Evolutionary conservation across 2,797 vertebrate genomes (phyloP), one percentile per base, ranked within the genome.

Genomic region (Paratrypauchen microcephalus): DNA sequence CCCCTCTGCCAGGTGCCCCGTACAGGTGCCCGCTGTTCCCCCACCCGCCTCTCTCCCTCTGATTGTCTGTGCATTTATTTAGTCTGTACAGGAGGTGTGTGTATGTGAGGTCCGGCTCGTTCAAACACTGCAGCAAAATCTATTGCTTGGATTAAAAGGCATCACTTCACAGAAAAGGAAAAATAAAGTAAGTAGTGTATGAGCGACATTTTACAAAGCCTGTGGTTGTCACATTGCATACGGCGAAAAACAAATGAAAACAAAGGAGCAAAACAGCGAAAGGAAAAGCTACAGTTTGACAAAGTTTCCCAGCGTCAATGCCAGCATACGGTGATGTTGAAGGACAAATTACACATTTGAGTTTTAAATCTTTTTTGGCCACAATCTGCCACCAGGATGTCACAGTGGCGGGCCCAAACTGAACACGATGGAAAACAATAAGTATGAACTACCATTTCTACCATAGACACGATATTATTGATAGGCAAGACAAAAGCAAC

Each of bases 1-100:
- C 62, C 65, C 64, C 28, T 73, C 71, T 70, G 24, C 65, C 54
- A 67, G 73, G 19, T 59, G 64, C 74, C 70, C 70, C 68, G 56
- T 80, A 75, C 69, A 54, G 83, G 9, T n/a, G 15, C 70, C 73
- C n/a, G 19, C 69, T 21, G 28, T 36, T 50, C 23, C 65, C 36
- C 71, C 58, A 52, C 75, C 50, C 56, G 52, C 75, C 50, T 78
- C 79, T 82, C 76, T 79, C 85, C 81, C 77, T 85, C 84, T 94
- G 93, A 94, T 94, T 94, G 93, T 93, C 93, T 93, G 87, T 93
- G 93, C 93, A 93, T 92, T 90, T 81, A 77, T 74, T 71, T 87
- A 92, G 86, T 83, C 84, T 89, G 86, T 91, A 84, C 83, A 88
- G 88, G 83, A 86, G 85, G 87, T 87, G 87, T 87, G 87, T 87